Base-by-base conservation (phyloP, 1,140 invertebrate species). In the Hyles euphorbiae region DNA sequence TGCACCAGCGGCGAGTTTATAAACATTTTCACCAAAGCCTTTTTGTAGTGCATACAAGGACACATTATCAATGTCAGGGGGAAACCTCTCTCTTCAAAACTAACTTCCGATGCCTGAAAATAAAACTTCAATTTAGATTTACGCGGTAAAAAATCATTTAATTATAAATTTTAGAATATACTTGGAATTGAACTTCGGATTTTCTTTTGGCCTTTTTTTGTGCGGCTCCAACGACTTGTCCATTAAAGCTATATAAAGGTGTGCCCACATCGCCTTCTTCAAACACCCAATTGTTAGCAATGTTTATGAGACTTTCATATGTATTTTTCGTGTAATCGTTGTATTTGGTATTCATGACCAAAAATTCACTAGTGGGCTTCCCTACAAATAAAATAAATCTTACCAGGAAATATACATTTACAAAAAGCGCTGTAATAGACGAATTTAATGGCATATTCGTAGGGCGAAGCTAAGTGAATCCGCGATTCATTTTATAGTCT, bases 211-310 rank as follows among this genome's bases (percentile, higher is more conserved):
- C 55, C 72, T 85, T 87, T 58, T 88, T 88, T 54, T 76, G 74
- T 32, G 66, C 54, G 22, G 69, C 61, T 12, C 70, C 73, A 7
- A 83, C 56, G n/a, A 85, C 34, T 57, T 80, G 78, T 2, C 85
- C 85, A 56, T 72, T 83, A 12, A 88, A 74, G n/a, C 70, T 67
- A 46, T 69, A 68, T 7, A 86, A 53, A 6, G 85, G 85, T 22
- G 33, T 67, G 10, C 78, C 79, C 12, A 87, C 47, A 22, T 85
- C 85, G 47, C 69, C 53, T 55, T 80, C 68, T 48, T 83, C 79
- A 5, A 80, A 52, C 34, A 81, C 65, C 85, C 85, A 88, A 65
- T 88, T 88, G 56, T 81, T 87, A 10, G 85, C 83, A 44, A 87
- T 72, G 65, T 76, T 84, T 22, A 87, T 61, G 4, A 88, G 65